phyloP scores from a whole-genome alignment of 2,797 vertebrate species.

The Cossypha niveicapilla region DNA sequence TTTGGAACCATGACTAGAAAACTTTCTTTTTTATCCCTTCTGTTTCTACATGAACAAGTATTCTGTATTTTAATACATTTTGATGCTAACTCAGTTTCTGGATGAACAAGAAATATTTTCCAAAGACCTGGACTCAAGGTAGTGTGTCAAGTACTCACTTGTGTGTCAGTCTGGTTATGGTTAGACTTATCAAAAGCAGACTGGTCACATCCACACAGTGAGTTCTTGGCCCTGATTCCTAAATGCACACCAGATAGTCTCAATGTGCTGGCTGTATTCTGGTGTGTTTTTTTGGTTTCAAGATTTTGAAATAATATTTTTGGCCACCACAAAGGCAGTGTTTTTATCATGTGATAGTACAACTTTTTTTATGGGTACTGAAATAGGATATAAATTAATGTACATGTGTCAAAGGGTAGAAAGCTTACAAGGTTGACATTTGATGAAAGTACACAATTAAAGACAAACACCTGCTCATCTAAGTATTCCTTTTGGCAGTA shows the following conservation, averaged over 20 bases:
- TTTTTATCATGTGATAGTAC: not conserved
- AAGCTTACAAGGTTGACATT: not conserved
- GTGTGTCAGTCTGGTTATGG: not conserved
- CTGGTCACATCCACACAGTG: not conserved
- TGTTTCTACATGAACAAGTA: not conserved
- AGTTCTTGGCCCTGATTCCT: not conserved
- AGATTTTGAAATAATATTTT: not conserved
- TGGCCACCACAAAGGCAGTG: rapidly evolving
- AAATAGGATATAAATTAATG: not conserved
- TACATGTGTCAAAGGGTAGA: not conserved
- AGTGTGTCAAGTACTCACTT: not conserved
- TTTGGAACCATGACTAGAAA: not conserved
- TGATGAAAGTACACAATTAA: not conserved
- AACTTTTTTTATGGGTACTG: not conserved
- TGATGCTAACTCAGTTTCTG: not conserved
- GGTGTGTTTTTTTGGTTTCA: not conserved
- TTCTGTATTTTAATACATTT: not conserved
- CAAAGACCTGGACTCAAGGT: not conserved
- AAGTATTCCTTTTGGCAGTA: not conserved
- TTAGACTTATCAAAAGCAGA: not conserved
- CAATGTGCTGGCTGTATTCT: not conserved
- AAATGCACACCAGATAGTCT: not conserved
- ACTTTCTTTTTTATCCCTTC: not conserved
- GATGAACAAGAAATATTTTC: not conserved
- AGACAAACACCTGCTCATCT: not conserved